A percentile compares a stretch with the other conserved stretches of the same genome.
These are phyloP conservation scores for Hemicrepidius hirtus DNA, from an alignment of 2,888 invertebrate genomes.

Conservation along the genomic window DNA sequence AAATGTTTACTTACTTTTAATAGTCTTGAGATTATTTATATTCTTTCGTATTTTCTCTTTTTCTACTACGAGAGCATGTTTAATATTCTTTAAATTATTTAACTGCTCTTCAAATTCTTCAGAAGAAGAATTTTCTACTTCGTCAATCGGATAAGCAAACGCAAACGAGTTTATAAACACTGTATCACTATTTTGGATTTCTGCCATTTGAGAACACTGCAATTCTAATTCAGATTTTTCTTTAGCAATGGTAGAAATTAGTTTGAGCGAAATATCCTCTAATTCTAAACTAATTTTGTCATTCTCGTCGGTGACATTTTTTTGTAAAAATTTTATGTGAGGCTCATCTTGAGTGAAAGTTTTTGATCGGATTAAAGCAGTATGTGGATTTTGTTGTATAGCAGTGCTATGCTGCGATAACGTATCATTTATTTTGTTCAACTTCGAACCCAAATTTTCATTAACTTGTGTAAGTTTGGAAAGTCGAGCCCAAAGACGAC, in stretches of 20 bases:
- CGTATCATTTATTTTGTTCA: slow-evolving; percentile 74
- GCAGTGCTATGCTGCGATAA: slow-evolving; percentile 70
- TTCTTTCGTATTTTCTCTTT: slow-evolving; percentile 76
- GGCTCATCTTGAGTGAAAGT: slow-evolving; percentile 83
- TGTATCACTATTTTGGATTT: slow-evolving; percentile 76
- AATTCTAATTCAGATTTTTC: slow-evolving; percentile 82
- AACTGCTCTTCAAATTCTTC: slow-evolving; percentile 79
- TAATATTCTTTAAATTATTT: slow-evolving; percentile 77
- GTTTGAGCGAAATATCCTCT: slow-evolving; percentile 85
- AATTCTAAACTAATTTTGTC: slow-evolving; percentile 80
- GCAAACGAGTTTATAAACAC: slow-evolving; percentile 78
- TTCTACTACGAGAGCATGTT: slow-evolving; percentile 77
- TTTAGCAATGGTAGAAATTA: slow-evolving; percentile 81
- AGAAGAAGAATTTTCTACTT: slow-evolving; percentile 76
- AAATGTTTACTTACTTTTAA: slow-evolving; percentile 71
- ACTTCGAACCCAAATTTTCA: slow-evolving; percentile 73
- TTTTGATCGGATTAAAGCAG: slow-evolving; percentile 75
- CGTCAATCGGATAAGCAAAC: slow-evolving; percentile 74
- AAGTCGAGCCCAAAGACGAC: slow-evolving; percentile 85
- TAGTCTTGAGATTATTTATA: slow-evolving; percentile 70
- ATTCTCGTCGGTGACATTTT: slow-evolving; percentile 68
- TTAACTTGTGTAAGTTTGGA: slow-evolving; percentile 78
- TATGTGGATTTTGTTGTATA: slow-evolving; percentile 63
- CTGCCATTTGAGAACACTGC: slow-evolving; percentile 81
- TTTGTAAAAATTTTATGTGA: slow-evolving; percentile 74